Percentiles rank a stretch among this genome's conserved stretches.
phyloP scores from a whole-genome alignment of 1,140 invertebrate species.

The Neelides sp. region DNA sequence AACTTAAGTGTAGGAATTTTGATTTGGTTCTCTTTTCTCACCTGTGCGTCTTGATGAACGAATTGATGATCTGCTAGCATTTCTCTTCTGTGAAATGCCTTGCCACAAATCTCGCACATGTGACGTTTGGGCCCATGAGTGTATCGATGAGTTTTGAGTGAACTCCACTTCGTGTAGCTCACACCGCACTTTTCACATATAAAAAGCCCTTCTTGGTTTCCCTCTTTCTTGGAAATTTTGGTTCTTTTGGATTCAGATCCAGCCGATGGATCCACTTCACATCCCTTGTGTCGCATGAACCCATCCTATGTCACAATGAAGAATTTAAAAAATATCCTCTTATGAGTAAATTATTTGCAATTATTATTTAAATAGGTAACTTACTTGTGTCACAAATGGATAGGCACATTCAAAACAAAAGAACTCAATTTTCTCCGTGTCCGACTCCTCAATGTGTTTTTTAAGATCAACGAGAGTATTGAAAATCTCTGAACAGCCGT shows the following conservation, averaged over 20 bases:
- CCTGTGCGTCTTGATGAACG: constrained; percentile 37
- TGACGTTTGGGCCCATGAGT: constrained; percentile 36
- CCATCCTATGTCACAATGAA: background rate
- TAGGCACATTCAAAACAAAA: constrained; percentile 32
- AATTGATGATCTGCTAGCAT: constrained; percentile 38
- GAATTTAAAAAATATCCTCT: background rate
- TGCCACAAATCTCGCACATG: constrained; percentile 39
- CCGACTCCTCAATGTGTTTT: constrained; percentile 16
- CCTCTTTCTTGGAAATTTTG: background rate
- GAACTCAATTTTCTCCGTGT: constrained; percentile 5
- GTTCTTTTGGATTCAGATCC: background rate
- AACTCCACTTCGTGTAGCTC: constrained; percentile 32
- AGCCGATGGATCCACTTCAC: background rate
- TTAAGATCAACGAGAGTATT: constrained; percentile 9
- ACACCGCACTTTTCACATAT: constrained; percentile 35
- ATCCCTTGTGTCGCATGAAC: constrained; percentile 5
- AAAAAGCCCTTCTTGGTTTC: constrained; percentile 16
- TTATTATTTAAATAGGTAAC: background rate
- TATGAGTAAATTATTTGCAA: background rate
- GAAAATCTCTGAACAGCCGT: constrained; percentile 14
- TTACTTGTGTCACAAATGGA: constrained; percentile 20
- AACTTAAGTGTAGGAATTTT: no score
- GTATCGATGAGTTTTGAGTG: constrained; percentile 33
- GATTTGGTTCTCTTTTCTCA: constrained; percentile 16
- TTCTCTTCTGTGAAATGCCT: constrained; percentile 40